Evolutionary conservation across 2,113 vertebrate genomes (phyloP).

Genomic region (Pseudorasbora parva): DNA sequence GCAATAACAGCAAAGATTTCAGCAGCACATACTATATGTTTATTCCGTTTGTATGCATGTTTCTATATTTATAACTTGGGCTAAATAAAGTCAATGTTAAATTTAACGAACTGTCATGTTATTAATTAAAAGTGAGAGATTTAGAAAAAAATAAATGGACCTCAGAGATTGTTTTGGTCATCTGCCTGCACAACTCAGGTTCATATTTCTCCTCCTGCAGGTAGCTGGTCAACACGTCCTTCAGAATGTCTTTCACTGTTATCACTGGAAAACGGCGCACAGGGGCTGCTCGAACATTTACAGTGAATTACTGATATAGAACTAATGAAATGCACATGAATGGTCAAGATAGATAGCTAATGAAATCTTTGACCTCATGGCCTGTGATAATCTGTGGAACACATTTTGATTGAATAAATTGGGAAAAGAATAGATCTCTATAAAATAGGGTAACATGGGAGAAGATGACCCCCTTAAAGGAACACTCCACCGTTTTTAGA

Average conservation of each 20-base stretch:
- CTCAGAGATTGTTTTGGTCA: constrained; percentile 86
- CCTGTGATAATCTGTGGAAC: no score
- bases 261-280: constrained; percentile 75
- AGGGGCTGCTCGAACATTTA: constrained; percentile 72
- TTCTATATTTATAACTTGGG: neutral
- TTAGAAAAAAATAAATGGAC: constrained; percentile 65
- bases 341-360: no score
- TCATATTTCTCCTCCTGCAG: constrained; percentile 85
- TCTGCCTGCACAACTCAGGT: constrained; percentile 79
- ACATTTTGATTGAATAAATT: no score
- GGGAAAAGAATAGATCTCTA: neutral
- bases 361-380: no score
- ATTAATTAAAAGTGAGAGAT: neutral
- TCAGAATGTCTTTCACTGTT: constrained; percentile 80
- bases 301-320: neutral
- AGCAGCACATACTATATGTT: neutral
- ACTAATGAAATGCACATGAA: neutral
- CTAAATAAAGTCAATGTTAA: neutral
- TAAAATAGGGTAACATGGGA: neutral
- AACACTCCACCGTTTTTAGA: no score
- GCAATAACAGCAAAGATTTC: neutral
- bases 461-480: no score
- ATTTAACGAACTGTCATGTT: no score
- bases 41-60: neutral
- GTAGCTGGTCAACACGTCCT: constrained; percentile 81